Evolutionary conservation across 1,140 invertebrate species (phyloP).

Genomic region (Drosophila varians): DNA sequence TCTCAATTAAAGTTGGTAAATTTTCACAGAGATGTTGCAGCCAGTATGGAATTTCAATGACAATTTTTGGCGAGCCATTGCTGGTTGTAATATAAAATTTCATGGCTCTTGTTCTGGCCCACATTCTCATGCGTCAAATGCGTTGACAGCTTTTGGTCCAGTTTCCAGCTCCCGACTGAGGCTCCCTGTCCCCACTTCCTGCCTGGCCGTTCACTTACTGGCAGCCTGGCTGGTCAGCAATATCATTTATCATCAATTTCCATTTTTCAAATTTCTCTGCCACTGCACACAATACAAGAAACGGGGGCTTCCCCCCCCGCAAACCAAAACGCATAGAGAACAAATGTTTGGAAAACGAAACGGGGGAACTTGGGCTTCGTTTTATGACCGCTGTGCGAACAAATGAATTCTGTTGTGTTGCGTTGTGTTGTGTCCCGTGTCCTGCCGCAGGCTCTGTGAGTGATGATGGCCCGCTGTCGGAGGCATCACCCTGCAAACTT

Average conservation of each 20-base stretch:
- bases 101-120: conserved; percentile 50
- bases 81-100: conserved; percentile 31
- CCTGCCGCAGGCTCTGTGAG: conserved; percentile 56
- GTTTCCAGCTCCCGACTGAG: conserved; percentile 10
- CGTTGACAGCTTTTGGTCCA: conserved; percentile 70
- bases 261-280: conserved; percentile 81
- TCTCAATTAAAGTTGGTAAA: conserved; percentile 27
- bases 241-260: conserved; percentile 83
- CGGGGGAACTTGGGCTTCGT: conserved; percentile 37
- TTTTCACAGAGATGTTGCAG: conserved; percentile 2
- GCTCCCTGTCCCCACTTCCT: conserved; percentile 1
- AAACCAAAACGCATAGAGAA: conserved; percentile 42
- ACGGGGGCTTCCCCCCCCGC: too few relatives aligned
- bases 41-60: conserved; percentile 28
- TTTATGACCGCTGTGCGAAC: conserved; percentile 62
- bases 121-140: conserved; percentile 76
- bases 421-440: conserved; percentile 20
- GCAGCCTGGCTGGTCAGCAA: conserved; percentile 68
- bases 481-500: background rate
- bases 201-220: conserved; percentile 13
- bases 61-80: conserved; percentile 27
- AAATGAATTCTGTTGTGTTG: conserved; percentile 74
- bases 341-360: conserved; percentile 49
- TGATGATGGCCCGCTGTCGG: conserved; percentile 58
- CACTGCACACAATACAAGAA: conserved; percentile 40